Conservation (phyloP, 2,113 vertebrate species). For the Vombatus ursinus region DNA sequence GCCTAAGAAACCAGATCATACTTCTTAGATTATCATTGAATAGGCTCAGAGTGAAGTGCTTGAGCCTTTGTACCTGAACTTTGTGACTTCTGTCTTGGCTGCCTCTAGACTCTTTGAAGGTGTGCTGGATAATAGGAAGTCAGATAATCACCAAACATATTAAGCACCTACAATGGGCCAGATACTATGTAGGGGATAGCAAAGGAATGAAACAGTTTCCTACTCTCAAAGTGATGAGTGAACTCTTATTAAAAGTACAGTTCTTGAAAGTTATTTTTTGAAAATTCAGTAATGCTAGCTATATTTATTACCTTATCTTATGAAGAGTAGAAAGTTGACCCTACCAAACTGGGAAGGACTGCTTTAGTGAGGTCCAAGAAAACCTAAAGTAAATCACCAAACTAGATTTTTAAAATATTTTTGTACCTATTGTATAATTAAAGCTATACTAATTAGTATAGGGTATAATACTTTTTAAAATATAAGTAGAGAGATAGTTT, state of each 20-base stretch:
- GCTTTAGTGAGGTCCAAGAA: neutral
- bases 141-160: neutral
- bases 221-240: neutral
- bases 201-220: neutral
- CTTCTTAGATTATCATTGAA: slow-evolving; percentile 75
- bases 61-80: slow-evolving; percentile 65
- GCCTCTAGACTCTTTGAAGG: slow-evolving; percentile 33
- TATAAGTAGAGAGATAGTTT: neutral
- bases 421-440: neutral
- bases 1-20: slow-evolving; percentile 72
- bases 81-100: slow-evolving; percentile 47
- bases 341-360: neutral
- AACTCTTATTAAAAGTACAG: neutral
- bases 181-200: neutral
- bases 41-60: slow-evolving; percentile 67
- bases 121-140: neutral
- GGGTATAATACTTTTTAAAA: neutral
- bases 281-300: neutral
- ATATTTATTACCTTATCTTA: neutral
- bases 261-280: neutral
- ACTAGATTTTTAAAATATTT: neutral
- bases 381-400: neutral
- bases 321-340: neutral
- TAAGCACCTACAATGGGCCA: neutral
- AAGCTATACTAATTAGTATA: neutral